phyloP scores from a whole-genome alignment of 2,888 invertebrate genomes.

The Syrphus vitripennis region DNA sequence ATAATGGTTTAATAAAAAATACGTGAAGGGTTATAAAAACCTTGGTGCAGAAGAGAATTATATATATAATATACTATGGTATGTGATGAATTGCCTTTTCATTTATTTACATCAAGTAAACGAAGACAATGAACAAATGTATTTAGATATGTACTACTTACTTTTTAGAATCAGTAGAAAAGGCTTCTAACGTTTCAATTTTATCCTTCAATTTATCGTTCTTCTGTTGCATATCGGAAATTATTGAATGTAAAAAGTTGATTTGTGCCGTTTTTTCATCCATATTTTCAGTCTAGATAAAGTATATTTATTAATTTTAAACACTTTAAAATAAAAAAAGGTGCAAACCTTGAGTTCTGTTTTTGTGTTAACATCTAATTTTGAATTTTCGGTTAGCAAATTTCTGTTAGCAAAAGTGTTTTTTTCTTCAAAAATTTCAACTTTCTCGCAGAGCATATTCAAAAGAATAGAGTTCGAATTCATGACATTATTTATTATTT shows the following conservation, averaged over 20 bases:
- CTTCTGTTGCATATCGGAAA: conserved; percentile 97
- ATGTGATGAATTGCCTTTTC: too few species aligned
- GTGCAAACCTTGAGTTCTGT: conserved; percentile 6
- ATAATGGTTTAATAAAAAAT: too few species aligned
- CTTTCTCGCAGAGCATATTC: not conserved
- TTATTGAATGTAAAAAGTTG: conserved; percentile 97
- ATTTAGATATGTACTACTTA: conserved; percentile 80
- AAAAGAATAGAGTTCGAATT: not conserved
- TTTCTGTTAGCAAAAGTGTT: not conserved
- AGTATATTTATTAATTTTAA: not conserved
- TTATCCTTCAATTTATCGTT: conserved; percentile 91
- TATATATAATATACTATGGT: too few species aligned
- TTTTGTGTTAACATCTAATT: not conserved
- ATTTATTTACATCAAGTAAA: too few species aligned
- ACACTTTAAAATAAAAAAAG: not conserved
- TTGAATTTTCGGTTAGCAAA: not conserved
- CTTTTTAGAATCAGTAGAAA: conserved; percentile 81
- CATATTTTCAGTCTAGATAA: conserved; percentile 81
- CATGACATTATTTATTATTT: conserved; percentile 5
- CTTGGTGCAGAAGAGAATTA: too few species aligned
- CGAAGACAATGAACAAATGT: too few species aligned
- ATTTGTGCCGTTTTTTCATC: conserved; percentile 85
- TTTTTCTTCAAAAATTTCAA: not conserved
- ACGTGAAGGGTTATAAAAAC: too few species aligned
- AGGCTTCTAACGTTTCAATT: conserved; percentile 88